phyloP scores from a whole-genome alignment of 2,888 invertebrate species.

The Plagodis pulveraria region DNA sequence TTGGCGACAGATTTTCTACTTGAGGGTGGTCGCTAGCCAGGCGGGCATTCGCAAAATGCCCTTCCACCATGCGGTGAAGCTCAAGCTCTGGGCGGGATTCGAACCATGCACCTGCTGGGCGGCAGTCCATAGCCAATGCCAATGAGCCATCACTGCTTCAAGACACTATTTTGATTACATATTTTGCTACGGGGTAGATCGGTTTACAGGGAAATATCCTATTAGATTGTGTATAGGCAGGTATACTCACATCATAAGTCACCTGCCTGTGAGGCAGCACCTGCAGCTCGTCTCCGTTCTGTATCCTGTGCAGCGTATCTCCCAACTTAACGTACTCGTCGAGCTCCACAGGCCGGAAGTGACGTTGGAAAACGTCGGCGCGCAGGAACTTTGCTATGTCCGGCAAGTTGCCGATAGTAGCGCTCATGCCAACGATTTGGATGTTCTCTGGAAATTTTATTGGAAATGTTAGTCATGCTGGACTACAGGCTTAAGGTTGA shows the following conservation, averaged over 20 bases:
- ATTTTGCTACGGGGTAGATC: too few relatives aligned
- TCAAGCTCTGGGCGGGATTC: too few relatives aligned
- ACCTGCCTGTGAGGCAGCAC: conserved; percentile 59
- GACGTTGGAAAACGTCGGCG: conserved; percentile 91
- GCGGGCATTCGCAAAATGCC: too few relatives aligned
- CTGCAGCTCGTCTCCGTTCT: conserved; percentile 59
- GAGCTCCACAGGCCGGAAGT: conserved; percentile 95
- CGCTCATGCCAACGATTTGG: conserved; percentile 98
- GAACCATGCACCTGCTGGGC: too few relatives aligned
- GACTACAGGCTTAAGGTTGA: neutral
- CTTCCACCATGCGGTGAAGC: too few relatives aligned
- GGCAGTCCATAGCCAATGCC: too few relatives aligned
- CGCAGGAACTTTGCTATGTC: conserved; percentile 93
- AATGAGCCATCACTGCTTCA: too few relatives aligned
- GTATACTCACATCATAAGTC: conserved; percentile 59
- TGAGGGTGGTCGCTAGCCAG: too few relatives aligned
- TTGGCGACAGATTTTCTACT: too few relatives aligned
- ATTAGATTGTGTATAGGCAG: too few relatives aligned
- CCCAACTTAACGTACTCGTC: conserved; percentile 93
- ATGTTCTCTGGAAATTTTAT: conserved; percentile 70
- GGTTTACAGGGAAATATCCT: too few relatives aligned
- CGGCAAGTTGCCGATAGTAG: conserved; percentile 95
- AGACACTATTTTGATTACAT: too few relatives aligned
- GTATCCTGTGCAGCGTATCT: conserved; percentile 64
- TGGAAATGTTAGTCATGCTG: neutral